phyloP scores from a whole-genome alignment of 2,797 vertebrate species.

The Gymnoscopelus microlampas region DNA sequence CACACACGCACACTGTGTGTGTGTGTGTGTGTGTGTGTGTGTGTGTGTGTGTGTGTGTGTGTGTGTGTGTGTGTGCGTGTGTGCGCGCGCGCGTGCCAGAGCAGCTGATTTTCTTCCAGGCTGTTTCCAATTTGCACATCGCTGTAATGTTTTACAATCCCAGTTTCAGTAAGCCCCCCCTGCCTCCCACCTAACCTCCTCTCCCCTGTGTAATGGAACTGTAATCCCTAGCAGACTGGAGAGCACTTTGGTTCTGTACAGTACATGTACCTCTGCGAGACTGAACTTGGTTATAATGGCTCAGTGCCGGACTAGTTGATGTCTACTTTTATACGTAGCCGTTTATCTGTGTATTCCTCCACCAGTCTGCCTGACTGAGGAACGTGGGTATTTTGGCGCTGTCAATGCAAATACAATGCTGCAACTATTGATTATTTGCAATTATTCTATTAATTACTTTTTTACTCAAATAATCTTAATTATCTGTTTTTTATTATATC shows the following conservation, averaged over 20 bases:
- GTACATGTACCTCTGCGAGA: no score
- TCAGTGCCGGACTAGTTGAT: no score
- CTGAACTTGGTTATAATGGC: no score
- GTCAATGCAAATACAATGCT: no score
- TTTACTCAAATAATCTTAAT: no score
- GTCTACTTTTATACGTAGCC: no score
- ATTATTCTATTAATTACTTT: no score
- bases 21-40: slow-evolving; percentile 1
- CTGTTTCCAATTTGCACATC: slow-evolving; percentile 74
- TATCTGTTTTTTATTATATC: no score
- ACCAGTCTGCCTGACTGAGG: no score
- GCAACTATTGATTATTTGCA: no score
- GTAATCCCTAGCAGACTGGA: slow-evolving; percentile 53
- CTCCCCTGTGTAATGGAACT: slow-evolving; percentile 31
- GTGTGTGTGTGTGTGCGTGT: slow-evolving; percentile 14
- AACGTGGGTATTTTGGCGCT: no score
- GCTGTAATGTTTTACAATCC: slow-evolving; percentile 68
- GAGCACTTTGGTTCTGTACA: slow-evolving; percentile 4
- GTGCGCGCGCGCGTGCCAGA: slow-evolving; percentile 21
- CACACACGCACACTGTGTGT: not conserved
- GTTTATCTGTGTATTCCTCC: no score
- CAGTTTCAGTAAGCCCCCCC: slow-evolving; percentile 54
- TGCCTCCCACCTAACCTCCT: not conserved
- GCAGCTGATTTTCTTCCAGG: slow-evolving; percentile 62
- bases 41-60: slow-evolving; percentile 17